phyloP scores from a whole-genome alignment of 2,797 vertebrate species.

The Scyliorhinus canicula region DNA sequence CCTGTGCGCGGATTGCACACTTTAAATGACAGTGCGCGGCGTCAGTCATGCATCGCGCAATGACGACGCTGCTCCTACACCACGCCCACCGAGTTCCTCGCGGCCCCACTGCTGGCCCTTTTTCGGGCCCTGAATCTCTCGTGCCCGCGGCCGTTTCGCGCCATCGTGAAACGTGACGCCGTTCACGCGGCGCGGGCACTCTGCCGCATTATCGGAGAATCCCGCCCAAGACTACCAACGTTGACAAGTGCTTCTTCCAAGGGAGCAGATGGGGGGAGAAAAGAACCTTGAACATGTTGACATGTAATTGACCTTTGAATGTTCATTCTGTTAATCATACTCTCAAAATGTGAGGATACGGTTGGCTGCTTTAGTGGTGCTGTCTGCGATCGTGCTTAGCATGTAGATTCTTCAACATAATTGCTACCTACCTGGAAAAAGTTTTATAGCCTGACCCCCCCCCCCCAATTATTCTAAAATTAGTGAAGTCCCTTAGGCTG shows the following conservation, averaged over 20 bases:
- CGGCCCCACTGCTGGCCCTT: too few relatives aligned
- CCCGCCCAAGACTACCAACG: too few relatives aligned
- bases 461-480: not conserved
- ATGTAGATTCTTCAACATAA: constrained; percentile 70
- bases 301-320: constrained; percentile 69
- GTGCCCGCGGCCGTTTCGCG: too few relatives aligned
- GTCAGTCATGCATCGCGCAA: too few relatives aligned
- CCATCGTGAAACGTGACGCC: too few relatives aligned
- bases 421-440: constrained; percentile 53
- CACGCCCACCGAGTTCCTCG: too few relatives aligned
- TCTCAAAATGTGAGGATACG: constrained; percentile 67
- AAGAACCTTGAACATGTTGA: constrained; percentile 44
- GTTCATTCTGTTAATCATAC: constrained; percentile 84
- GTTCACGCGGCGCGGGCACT: too few relatives aligned
- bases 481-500: constrained; percentile 46
- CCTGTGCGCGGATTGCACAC: too few relatives aligned
- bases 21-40: too few relatives aligned
- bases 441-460: not conserved
- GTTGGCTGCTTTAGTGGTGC: constrained; percentile 70
- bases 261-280: not conserved
- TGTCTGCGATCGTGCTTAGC: constrained; percentile 69
- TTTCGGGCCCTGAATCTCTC: too few relatives aligned
- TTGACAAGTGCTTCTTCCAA: not conserved
- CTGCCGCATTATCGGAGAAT: too few relatives aligned
- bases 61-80: too few relatives aligned